phyloP scores from a whole-genome alignment of 2,797 vertebrate genomes.

The Sebastes cheni region DNA sequence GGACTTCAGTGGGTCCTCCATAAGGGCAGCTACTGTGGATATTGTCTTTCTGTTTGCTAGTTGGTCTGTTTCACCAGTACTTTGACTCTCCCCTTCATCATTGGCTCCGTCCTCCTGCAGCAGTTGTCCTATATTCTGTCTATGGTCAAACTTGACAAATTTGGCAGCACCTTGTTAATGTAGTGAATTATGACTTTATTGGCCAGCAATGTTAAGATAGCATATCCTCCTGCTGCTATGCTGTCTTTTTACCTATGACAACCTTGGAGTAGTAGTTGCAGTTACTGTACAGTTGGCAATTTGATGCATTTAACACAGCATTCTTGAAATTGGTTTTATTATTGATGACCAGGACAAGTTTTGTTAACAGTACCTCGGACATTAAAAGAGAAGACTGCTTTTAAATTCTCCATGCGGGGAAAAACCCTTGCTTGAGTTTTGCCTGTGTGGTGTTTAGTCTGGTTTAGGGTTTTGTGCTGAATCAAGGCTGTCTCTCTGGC shows the following conservation, averaged over 20 bases:
- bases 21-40: not conserved
- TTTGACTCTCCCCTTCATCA: not conserved
- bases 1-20: no score
- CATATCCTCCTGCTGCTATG: not conserved
- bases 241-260: not conserved
- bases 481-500: conserved; percentile 55
- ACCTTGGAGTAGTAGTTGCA: not conserved
- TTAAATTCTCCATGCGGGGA: not conserved
- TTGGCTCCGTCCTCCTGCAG: not conserved
- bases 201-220: not conserved
- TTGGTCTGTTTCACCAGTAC: not conserved
- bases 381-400: not conserved
- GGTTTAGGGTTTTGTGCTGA: conserved; percentile 39
- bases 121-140: not conserved
- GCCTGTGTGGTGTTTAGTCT: conserved; percentile 50
- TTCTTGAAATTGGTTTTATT: not conserved
- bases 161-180: not conserved
- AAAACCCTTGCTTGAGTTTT: conserved; percentile 1
- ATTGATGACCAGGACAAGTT: not conserved
- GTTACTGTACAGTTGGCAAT: not conserved
- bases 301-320: not conserved
- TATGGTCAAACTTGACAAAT: not conserved
- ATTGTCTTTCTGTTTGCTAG: not conserved
- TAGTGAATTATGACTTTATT: not conserved
- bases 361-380: not conserved